Conservation (phyloP, 2,113 vertebrate genomes). For the Mobula hypostoma region DNA sequence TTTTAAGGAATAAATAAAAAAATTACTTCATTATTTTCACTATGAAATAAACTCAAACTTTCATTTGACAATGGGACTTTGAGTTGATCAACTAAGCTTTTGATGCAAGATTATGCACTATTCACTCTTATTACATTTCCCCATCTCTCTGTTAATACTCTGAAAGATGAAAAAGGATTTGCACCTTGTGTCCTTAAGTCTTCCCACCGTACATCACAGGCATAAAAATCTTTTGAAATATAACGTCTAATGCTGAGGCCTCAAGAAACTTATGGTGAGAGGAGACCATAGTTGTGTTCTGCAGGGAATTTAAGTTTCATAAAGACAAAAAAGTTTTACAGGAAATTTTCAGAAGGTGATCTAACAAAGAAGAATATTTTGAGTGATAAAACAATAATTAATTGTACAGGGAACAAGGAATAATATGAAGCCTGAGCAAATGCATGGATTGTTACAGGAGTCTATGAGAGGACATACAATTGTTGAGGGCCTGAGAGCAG, state of each 20-base stretch:
- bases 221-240: background rate
- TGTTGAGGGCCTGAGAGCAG: background rate
- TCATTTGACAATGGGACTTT: background rate
- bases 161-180: background rate
- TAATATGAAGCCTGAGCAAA: background rate
- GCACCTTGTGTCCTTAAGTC: background rate
- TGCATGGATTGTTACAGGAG: background rate
- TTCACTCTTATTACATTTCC: background rate
- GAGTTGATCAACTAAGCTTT: background rate
- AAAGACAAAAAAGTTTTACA: background rate
- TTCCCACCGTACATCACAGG: background rate
- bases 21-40: background rate
- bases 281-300: background rate
- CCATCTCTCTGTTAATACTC: no score
- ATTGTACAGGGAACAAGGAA: background rate
- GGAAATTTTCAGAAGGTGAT: background rate
- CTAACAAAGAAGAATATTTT: background rate
- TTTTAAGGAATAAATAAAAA: background rate
- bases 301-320: background rate
- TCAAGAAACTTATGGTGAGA: background rate
- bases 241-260: background rate
- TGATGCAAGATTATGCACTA: background rate
- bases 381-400: background rate
- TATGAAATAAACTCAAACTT: background rate
- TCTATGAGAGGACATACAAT: background rate